Percentiles rank a stretch among this genome's conserved stretches.
Evolutionary conservation across 23 tunicate species (phyloP).

Genomic region (Ciona savignyi): DNA sequence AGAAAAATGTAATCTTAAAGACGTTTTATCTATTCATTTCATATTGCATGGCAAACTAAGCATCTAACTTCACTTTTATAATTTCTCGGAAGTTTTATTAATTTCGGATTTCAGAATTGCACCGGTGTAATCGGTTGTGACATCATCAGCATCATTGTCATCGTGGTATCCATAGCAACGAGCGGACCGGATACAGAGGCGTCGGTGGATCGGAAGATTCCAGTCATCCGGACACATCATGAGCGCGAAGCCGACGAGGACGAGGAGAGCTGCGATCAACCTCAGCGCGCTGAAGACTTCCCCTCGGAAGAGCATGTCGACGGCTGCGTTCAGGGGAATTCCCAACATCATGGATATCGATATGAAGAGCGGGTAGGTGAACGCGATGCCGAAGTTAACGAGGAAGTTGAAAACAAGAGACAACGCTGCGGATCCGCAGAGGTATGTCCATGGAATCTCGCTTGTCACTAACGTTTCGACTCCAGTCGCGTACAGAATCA

Average conservation of each 20-base stretch:
- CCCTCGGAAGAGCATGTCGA: slow-evolving; percentile 49
- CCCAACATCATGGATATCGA: slow-evolving; percentile 94
- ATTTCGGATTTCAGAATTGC: neutral
- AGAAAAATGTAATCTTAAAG: too few species aligned
- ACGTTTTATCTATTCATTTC: too few species aligned
- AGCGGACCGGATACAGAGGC: slow-evolving; percentile 16
- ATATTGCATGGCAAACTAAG: too few species aligned
- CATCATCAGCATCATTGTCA: slow-evolving; percentile 3
- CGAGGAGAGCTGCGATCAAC: slow-evolving; percentile 68
- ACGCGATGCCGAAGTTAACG: slow-evolving; percentile 92
- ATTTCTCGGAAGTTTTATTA: neutral
- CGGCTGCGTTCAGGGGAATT: slow-evolving; percentile 95
- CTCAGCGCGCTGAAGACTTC: slow-evolving; percentile 61
- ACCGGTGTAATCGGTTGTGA: neutral
- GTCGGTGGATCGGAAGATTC: slow-evolving; percentile 67
- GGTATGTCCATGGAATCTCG: slow-evolving; percentile 76
- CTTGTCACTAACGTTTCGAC: slow-evolving; percentile 56
- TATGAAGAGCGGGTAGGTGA: slow-evolving; percentile 91
- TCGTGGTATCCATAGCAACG: slow-evolving; percentile 42
- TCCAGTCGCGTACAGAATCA: slow-evolving; percentile 63
- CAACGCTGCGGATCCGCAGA: slow-evolving; percentile 44
- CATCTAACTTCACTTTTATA: too few species aligned
- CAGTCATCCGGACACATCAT: slow-evolving; percentile 84
- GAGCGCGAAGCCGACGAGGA: slow-evolving; percentile 59
- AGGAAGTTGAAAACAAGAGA: slow-evolving; percentile 87